phyloP scores from a whole-genome alignment of 2,888 invertebrate genomes.

The Crocallis elinguaria region DNA sequence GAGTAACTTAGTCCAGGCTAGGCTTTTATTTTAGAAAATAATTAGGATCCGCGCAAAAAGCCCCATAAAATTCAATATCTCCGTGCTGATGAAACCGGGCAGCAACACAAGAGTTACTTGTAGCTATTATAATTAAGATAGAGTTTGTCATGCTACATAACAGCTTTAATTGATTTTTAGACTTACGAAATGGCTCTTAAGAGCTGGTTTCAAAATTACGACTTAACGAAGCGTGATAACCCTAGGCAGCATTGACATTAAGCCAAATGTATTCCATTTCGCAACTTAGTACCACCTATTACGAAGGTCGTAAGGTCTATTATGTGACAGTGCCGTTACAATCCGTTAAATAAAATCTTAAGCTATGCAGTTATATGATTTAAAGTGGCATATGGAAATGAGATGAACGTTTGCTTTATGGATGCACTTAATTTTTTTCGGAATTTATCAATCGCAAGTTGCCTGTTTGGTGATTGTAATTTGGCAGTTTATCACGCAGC shows the following conservation, averaged over 20 bases:
- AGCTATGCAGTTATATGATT: constrained; percentile 6
- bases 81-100: too few species aligned
- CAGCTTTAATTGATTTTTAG: too few species aligned
- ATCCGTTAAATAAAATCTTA: constrained; percentile 1
- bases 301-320: constrained; percentile 21
- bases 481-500: neutral
- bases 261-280: constrained; percentile 9
- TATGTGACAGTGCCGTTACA: constrained; percentile 9
- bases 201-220: too few species aligned
- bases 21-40: too few species aligned
- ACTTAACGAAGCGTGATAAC: constrained; percentile 3
- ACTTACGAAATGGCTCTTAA: too few species aligned
- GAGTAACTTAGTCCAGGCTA: too few species aligned
- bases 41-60: too few species aligned
- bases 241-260: constrained; percentile 11
- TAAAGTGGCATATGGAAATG: constrained; percentile 16
- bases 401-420: constrained; percentile 9
- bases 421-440: neutral
- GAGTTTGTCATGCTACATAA: too few species aligned
- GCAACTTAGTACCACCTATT: constrained; percentile 19
- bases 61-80: too few species aligned
- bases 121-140: too few species aligned
- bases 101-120: too few species aligned
- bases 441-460: constrained; percentile 2
- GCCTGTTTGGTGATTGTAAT: constrained; percentile 1